Conservation (phyloP, 2,888 invertebrate species). For the Alviniconcha strummeri region DNA sequence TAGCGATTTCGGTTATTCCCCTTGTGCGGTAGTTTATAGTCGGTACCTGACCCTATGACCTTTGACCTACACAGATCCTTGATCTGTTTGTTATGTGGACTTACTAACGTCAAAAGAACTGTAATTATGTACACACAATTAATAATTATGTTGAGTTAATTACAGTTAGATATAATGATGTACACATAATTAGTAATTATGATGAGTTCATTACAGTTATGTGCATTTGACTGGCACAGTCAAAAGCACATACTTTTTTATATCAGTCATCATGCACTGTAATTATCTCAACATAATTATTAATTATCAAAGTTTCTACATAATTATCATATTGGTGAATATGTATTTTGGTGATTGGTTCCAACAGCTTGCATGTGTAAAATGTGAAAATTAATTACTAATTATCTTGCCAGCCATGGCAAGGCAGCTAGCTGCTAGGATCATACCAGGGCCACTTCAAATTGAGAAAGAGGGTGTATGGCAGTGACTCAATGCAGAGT, state of each 20-base stretch:
- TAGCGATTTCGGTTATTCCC: slow-evolving; percentile 1
- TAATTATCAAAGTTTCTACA: not conserved
- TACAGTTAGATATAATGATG: not conserved
- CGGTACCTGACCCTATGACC: not conserved
- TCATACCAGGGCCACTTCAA: not conserved
- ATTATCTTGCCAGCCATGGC: not conserved
- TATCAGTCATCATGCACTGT: too few species aligned
- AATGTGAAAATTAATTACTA: not conserved
- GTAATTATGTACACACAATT: not conserved
- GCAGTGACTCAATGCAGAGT: not conserved
- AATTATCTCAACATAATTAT: too few species aligned
- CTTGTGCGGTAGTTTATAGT: not conserved
- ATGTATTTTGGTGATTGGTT: not conserved
- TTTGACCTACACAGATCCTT: not conserved
- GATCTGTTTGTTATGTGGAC: not conserved
- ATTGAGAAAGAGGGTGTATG: not conserved
- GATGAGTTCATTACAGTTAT: not conserved
- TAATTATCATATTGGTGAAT: not conserved
- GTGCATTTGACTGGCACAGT: not conserved
- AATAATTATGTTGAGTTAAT: too few species aligned
- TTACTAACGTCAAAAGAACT: not conserved
- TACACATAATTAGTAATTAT: not conserved
- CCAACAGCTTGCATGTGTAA: not conserved
- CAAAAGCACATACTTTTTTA: too few species aligned
- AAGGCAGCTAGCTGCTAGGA: not conserved